Evolutionary conservation across 2,797 vertebrate genomes (phyloP).

Genomic region (Neosilurus hyrtlii): DNA sequence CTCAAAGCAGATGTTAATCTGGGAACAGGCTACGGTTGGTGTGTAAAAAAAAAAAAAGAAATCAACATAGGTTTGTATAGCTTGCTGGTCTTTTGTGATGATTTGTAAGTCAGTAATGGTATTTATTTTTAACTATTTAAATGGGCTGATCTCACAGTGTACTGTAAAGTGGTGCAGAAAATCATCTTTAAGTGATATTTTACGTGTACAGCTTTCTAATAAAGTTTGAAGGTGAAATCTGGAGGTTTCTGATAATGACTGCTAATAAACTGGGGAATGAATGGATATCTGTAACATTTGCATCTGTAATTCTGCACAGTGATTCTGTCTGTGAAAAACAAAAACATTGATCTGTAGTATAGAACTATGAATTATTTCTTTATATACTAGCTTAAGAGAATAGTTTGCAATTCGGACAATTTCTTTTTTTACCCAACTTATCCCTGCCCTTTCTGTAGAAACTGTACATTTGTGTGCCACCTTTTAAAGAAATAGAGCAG

Average conservation of each 20-base stretch:
- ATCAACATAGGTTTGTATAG: not conserved
- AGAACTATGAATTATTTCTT: not conserved
- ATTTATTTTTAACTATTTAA: not conserved
- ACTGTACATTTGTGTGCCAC: not conserved
- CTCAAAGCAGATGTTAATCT: conserved; percentile 12
- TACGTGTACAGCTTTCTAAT: not conserved
- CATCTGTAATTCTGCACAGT: conserved; percentile 10
- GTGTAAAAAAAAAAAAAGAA: not conserved
- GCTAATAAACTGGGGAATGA: not conserved
- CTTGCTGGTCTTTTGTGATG: not conserved
- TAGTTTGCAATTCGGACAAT: not conserved
- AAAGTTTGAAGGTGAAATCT: not conserved
- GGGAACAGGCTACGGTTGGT: conserved; percentile 1
- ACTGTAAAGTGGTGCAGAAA: not conserved
- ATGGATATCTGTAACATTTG: not conserved
- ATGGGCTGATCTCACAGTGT: not conserved
- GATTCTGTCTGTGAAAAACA: not conserved
- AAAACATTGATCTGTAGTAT: not conserved
- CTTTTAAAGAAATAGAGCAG: not conserved
- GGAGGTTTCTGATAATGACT: not conserved
- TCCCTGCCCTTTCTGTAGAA: not conserved
- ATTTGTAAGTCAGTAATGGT: not conserved
- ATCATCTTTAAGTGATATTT: not conserved
- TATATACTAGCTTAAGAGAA: not conserved
- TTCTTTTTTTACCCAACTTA: not conserved